These are phyloP conservation scores for Himalopsyche japonica DNA, from an alignment of 2,888 invertebrate species.

Conservation along the genomic window DNA sequence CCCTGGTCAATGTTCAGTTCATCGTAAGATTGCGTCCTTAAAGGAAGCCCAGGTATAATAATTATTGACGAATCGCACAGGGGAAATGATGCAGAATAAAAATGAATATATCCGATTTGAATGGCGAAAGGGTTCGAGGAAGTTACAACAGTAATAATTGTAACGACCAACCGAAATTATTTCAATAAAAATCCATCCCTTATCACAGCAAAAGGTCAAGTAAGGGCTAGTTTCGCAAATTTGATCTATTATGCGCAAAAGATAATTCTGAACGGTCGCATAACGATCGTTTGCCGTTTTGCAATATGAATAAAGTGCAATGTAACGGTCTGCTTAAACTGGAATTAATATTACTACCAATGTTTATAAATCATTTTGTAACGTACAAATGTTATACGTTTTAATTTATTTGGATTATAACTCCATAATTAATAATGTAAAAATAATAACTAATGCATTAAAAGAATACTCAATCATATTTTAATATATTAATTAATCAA, in stretches of 20 bases:
- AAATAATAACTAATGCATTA: no score
- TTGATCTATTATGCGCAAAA: neutral
- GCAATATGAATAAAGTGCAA: neutral
- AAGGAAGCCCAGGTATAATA: neutral
- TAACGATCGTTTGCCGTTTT: neutral
- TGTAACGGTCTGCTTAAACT: neutral
- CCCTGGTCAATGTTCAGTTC: neutral
- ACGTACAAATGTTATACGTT: no score
- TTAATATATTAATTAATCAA: no score
- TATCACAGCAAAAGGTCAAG: neutral
- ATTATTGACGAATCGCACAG: neutral
- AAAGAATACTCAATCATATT: no score
- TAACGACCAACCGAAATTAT: constrained; percentile 1
- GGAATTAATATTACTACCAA: neutral
- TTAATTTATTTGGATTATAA: no score
- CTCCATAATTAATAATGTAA: no score
- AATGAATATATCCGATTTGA: neutral
- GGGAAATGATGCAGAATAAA: neutral
- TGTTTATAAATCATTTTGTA: neutral
- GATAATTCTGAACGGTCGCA: neutral
- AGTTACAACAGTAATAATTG: neutral
- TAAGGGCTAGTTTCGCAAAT: neutral
- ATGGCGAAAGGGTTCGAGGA: constrained; percentile 1
- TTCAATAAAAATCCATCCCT: neutral
- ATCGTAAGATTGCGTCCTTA: neutral